phyloP scores from a whole-genome alignment of 1,140 invertebrate species.

The Drosophila mauritiana region DNA sequence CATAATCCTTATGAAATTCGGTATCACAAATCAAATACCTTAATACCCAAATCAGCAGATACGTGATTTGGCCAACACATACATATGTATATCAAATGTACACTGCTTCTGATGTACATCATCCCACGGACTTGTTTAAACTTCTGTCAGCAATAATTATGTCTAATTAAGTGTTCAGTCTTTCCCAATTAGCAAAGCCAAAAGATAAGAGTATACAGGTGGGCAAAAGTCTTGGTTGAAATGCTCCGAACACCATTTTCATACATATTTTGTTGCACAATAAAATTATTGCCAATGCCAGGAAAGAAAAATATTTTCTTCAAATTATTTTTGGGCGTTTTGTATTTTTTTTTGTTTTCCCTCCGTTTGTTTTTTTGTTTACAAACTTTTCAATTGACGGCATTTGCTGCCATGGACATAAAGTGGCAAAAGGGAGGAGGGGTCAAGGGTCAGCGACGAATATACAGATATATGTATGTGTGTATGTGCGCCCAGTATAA shows the following conservation, averaged over 20 bases:
- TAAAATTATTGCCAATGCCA: conserved; percentile 46
- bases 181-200: conserved; percentile 24
- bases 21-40: background rate
- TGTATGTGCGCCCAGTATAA: conserved; percentile 13
- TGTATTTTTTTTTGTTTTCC: conserved; percentile 24
- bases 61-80: background rate
- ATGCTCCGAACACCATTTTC: conserved; percentile 15
- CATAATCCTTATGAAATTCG: conserved; percentile 2
- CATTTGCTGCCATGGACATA: conserved; percentile 65
- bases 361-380: conserved; percentile 40
- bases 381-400: conserved; percentile 71
- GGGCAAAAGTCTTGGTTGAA: background rate
- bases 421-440: background rate
- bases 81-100: no score
- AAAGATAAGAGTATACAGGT: background rate
- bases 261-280: conserved; percentile 44
- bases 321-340: conserved; percentile 36
- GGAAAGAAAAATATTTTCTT: conserved; percentile 44
- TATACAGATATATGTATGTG: conserved; percentile 13
- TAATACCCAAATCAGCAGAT: background rate
- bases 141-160: background rate
- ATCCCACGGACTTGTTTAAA: no score
- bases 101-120: no score
- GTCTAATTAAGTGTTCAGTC: conserved; percentile 22
- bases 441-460: conserved; percentile 67